Evolutionary conservation across 2,888 invertebrate species (phyloP), one percentile per base, ranked within the genome.

Genomic region (Acholoe squamosa): DNA sequence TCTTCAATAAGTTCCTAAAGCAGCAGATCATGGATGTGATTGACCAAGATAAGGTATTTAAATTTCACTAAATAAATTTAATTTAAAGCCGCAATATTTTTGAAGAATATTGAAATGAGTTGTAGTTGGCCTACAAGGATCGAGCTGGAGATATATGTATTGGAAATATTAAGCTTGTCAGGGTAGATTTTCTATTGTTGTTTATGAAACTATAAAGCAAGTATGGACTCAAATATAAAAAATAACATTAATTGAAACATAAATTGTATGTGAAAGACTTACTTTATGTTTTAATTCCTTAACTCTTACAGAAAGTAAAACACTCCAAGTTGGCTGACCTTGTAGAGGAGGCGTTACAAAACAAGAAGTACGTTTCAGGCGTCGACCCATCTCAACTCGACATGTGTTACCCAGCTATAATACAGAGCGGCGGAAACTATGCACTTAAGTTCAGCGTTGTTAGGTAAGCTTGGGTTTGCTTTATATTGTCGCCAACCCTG

Each of bases 11-110:
- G 96, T 99, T 98, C 96, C 97, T 99, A 76, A 98, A 98, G 96
- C 98, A 99, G 96, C 98, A 99, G 96, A 98, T 99, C 93, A 99
- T 99, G 98, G 99, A 99, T 96, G 98, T 99, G 93, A 98, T 99
- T 95, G 99, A 99, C 97, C 98, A 98, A 5, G 99, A 99, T 95
- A 98, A 96, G 95, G 96, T 96, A 92, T n/a, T n/a, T n/a, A n/a
- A n/a, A n/a, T n/a, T n/a, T n/a, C n/a, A n/a, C n/a, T n/a, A n/a
- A n/a, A n/a, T n/a, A n/a, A n/a, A n/a, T n/a, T n/a, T n/a, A n/a
- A n/a, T n/a, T n/a, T n/a, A n/a, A n/a, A n/a, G n/a, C n/a, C n/a
- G n/a, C n/a, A n/a, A n/a, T n/a, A n/a, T n/a, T n/a, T n/a, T n/a
- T n/a, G n/a, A n/a, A n/a, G n/a, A n/a, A n/a, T n/a, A n/a, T n/a